Evolutionary conservation across 1,140 invertebrate species (phyloP).

Genomic region (Goniozus legneri): DNA sequence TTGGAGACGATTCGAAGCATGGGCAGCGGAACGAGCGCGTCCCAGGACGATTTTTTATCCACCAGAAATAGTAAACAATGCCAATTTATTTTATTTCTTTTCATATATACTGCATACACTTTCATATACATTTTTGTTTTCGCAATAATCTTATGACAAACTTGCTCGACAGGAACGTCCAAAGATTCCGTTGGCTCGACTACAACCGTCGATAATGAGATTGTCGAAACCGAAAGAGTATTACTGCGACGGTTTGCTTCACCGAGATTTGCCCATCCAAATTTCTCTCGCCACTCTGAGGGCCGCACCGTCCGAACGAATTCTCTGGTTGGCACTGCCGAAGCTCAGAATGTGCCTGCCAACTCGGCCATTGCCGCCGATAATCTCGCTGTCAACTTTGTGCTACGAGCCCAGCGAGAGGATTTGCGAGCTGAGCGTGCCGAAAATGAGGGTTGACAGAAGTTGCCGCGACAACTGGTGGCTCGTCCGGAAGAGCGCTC

Average conservation of each 20-base stretch:
- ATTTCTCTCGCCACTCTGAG: conserved; percentile 22
- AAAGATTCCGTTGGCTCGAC: conserved; percentile 16
- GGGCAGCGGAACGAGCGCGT: conserved; percentile 24
- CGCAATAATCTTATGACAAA: too few species aligned
- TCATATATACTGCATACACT: too few species aligned
- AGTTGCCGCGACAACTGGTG: too few species aligned
- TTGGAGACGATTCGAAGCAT: conserved; percentile 31
- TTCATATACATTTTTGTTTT: too few species aligned
- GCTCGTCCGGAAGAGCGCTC: too few species aligned
- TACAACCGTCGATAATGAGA: conserved; percentile 17
- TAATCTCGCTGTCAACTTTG: conserved; percentile 17
- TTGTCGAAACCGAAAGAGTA: conserved; percentile 9
- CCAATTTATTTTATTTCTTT: conserved; percentile 1
- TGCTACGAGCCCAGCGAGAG: conserved; percentile 15
- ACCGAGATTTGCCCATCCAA: not conserved
- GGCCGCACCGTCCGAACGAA: conserved; percentile 12
- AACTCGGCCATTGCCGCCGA: conserved; percentile 11
- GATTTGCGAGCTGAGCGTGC: conserved; percentile 19
- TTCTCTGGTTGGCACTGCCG: conserved; percentile 16
- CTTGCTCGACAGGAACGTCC: conserved; percentile 14
- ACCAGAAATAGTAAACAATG: conserved; percentile 19
- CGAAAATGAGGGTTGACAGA: not conserved
- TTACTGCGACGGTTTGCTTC: conserved; percentile 1
- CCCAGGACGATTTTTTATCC: conserved; percentile 23
- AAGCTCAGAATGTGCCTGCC: not conserved